phyloP scores from a whole-genome alignment of 2,113 vertebrate species.

The Ahaetulla prasina region DNA sequence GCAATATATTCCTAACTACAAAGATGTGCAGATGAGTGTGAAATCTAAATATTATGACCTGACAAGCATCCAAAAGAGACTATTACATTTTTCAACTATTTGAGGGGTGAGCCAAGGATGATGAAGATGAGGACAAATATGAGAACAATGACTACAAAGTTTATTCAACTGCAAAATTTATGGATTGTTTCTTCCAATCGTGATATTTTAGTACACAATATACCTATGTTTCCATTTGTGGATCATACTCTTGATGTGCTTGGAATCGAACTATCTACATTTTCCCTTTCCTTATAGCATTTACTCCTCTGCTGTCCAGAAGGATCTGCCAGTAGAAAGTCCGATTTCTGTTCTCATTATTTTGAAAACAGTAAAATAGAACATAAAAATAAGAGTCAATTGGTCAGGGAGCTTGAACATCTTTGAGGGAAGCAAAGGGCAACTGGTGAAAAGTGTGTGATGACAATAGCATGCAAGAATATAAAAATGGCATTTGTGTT shows the following conservation, averaged over 20 bases:
- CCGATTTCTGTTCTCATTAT: background rate
- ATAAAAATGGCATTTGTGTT: background rate
- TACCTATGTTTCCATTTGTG: background rate
- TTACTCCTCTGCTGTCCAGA: background rate
- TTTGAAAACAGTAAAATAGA: background rate
- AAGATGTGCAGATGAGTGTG: slow-evolving; percentile 12
- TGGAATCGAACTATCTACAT: background rate
- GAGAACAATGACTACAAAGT: slow-evolving; percentile 7
- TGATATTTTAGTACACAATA: background rate
- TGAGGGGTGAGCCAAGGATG: background rate
- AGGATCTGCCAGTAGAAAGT: background rate
- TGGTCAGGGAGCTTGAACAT: background rate
- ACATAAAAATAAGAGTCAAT: background rate
- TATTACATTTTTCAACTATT: slow-evolving; percentile 14
- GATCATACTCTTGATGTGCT: background rate
- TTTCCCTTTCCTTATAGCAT: background rate
- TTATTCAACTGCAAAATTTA: slow-evolving; percentile 9
- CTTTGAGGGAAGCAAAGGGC: background rate
- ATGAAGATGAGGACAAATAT: background rate
- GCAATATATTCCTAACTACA: slow-evolving; percentile 47
- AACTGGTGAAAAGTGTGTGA: background rate
- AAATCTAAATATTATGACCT: slow-evolving; percentile 9
- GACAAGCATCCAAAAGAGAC: slow-evolving; percentile 22
- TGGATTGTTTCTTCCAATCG: background rate
- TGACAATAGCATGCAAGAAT: background rate